Percentiles rank a stretch among this genome's conserved stretches.
Evolutionary conservation across 1,140 invertebrate genomes (phyloP).

Genomic region (Oedothorax gibbosus): DNA sequence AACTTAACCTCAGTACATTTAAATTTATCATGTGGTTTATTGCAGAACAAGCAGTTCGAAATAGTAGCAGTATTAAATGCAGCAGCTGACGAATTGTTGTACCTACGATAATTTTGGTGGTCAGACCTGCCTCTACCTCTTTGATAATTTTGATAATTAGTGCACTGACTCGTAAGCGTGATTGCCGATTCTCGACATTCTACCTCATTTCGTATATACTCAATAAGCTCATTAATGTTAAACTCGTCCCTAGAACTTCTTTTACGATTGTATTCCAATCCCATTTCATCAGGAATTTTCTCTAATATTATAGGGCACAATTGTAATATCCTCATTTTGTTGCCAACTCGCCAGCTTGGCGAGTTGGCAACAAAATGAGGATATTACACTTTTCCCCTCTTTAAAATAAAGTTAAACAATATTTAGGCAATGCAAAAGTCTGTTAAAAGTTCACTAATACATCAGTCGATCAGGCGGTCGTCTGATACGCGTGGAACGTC

Average conservation of each 20-base stretch:
- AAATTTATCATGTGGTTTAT: not conserved
- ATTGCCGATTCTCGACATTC: slow-evolving; percentile 7
- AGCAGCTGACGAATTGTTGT: not conserved
- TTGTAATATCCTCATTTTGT: too few species aligned
- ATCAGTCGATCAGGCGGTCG: too few species aligned
- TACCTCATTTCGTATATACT: not conserved
- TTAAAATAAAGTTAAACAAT: too few species aligned
- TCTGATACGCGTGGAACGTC: too few species aligned
- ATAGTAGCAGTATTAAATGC: not conserved
- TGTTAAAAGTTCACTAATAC: too few species aligned
- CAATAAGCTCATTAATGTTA: not conserved
- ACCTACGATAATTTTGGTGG: not conserved
- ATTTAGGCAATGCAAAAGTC: too few species aligned
- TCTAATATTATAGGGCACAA: slow-evolving; percentile 6
- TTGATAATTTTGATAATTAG: not conserved
- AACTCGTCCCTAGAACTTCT: not conserved
- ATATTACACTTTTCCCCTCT: too few species aligned
- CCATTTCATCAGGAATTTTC: slow-evolving; percentile 6
- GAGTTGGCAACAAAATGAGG: too few species aligned
- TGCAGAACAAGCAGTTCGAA: not conserved
- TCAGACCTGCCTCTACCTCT: not conserved
- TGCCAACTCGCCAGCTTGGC: too few species aligned
- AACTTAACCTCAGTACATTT: not conserved
- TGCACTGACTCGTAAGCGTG: not conserved
- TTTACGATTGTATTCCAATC: not conserved